Evolutionary conservation across 1,140 invertebrate genomes (phyloP).

Genomic region (Hylaeus anthracinus): DNA sequence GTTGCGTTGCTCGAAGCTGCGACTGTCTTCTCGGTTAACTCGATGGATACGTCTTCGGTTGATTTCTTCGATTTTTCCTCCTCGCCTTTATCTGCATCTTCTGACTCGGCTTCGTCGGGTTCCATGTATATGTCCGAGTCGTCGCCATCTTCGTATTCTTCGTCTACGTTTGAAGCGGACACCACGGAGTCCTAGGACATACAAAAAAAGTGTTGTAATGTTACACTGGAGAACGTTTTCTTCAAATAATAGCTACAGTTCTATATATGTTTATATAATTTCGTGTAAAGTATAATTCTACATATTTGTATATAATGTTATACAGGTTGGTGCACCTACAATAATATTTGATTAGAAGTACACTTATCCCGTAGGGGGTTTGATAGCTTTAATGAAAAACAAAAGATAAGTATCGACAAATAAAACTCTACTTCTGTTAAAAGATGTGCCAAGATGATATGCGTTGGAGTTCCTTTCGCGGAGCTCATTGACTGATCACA

Average conservation of each 20-base stretch:
- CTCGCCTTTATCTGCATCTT: not conserved
- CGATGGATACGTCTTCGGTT: not conserved
- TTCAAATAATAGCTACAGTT: too few relatives aligned
- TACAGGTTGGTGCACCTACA: too few relatives aligned
- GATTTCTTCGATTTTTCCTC: not conserved
- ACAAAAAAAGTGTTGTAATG: not conserved
- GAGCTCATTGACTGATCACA: conserved; percentile 46
- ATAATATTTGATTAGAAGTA: too few relatives aligned
- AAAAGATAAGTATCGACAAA: not conserved
- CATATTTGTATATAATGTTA: too few relatives aligned
- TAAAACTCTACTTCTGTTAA: not conserved
- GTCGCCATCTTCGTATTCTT: conserved; percentile 75
- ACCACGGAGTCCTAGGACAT: conserved; percentile 76
- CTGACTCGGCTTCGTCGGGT: conserved; percentile 69
- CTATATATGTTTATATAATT: too few relatives aligned
- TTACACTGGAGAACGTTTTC: not conserved
- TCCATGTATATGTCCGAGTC: conserved; percentile 80
- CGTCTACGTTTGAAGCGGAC: conserved; percentile 70
- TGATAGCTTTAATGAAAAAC: not conserved
- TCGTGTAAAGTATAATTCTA: too few relatives aligned
- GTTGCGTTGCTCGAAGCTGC: not conserved
- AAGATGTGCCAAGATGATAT: not conserved
- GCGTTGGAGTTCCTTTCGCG: conserved; percentile 46
- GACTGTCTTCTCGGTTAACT: not conserved
- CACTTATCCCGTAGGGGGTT: too few relatives aligned